Evolutionary conservation across 2,888 invertebrate species (phyloP).

Genomic region (Drosophila neotestacea): DNA sequence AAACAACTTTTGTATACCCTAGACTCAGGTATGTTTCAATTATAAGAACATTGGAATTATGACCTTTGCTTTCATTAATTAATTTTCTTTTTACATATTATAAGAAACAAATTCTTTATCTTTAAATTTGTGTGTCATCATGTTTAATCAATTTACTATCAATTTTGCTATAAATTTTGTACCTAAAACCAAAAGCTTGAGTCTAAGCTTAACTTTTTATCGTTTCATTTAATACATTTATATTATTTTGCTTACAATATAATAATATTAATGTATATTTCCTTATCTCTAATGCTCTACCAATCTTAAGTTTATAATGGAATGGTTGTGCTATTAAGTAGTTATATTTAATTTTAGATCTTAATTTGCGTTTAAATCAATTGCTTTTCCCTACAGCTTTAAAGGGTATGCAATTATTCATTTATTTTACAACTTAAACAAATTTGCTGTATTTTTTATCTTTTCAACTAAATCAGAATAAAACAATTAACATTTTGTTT

Average conservation of each 20-base stretch:
- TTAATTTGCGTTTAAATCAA: not conserved
- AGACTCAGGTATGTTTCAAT: not conserved
- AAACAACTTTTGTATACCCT: conserved; percentile 14
- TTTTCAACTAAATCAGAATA: not conserved
- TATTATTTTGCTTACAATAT: too few species aligned
- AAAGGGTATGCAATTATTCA: not conserved
- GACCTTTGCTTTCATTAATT: too few species aligned
- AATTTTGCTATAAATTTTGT: too few species aligned
- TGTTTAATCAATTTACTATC: too few species aligned
- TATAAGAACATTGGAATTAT: not conserved
- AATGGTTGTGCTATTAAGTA: not conserved
- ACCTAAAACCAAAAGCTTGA: too few species aligned
- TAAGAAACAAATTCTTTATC: not conserved
- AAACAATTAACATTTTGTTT: not conserved
- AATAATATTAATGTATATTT: too few species aligned
- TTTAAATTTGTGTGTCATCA: too few species aligned
- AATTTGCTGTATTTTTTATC: not conserved
- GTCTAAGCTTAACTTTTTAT: too few species aligned
- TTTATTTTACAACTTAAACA: not conserved
- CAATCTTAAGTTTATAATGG: too few species aligned
- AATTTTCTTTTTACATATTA: not conserved
- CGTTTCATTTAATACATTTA: too few species aligned
- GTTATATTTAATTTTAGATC: not conserved
- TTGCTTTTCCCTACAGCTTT: not conserved
- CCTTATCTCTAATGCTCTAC: too few species aligned